phyloP scores from a whole-genome alignment of 2,797 vertebrate genomes.

The Hoplostethus atlanticus region DNA sequence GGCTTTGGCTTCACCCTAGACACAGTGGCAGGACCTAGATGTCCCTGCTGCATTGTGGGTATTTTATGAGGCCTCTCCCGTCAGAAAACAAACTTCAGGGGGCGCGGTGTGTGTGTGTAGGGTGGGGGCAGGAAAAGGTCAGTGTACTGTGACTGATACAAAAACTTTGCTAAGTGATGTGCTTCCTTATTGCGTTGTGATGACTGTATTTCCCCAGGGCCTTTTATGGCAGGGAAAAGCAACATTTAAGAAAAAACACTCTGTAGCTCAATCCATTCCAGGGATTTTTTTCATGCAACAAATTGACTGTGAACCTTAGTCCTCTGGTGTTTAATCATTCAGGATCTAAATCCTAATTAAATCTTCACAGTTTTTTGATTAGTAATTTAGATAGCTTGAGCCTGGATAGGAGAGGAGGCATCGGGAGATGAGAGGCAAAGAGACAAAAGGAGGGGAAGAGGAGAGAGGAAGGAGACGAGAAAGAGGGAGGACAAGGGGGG shows the following conservation, averaged over 20 bases:
- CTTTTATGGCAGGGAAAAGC: background rate
- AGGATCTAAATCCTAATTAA: background rate
- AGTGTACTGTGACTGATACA: slow-evolving; percentile 23
- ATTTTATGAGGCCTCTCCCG: slow-evolving; percentile 49
- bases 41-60: slow-evolving; percentile 48
- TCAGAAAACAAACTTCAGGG: slow-evolving; percentile 64
- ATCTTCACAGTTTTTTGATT: too few species aligned
- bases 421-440: background rate
- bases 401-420: background rate
- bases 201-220: background rate
- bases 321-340: slow-evolving; percentile 5
- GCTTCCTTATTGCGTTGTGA: slow-evolving; percentile 27
- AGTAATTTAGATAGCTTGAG: slow-evolving; percentile 5
- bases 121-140: slow-evolving; percentile 40
- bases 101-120: slow-evolving; percentile 27
- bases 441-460: background rate
- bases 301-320: background rate
- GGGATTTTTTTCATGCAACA: background rate
- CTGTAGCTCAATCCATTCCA: background rate
- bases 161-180: slow-evolving; percentile 35
- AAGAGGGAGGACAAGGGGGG: background rate
- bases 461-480: background rate
- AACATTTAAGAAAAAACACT: too few species aligned
- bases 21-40: slow-evolving; percentile 11
- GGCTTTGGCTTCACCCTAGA: slow-evolving; percentile 35